Evolutionary conservation across 2,888 invertebrate genomes (phyloP).

Genomic region (Omphaloscelis lunosa): DNA sequence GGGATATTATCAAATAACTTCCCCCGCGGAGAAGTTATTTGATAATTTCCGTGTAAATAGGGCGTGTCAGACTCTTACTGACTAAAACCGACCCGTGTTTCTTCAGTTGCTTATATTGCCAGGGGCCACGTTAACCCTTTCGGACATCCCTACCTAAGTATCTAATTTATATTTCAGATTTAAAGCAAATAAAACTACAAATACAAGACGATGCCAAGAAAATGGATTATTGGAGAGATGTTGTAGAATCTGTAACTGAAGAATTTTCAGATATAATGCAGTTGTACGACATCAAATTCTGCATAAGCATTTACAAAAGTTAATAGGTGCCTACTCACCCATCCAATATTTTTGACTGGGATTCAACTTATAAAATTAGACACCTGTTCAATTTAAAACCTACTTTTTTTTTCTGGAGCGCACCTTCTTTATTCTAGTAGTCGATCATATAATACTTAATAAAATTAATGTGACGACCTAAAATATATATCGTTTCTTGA

Average conservation of each 20-base stretch:
- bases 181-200: slow-evolving; percentile 80
- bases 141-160: not conserved
- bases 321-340: slow-evolving; percentile 60
- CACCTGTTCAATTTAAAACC: not conserved
- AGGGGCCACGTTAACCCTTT: too few species aligned
- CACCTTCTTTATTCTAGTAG: too few species aligned
- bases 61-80: too few species aligned
- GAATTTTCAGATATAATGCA: slow-evolving; percentile 79
- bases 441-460: too few species aligned
- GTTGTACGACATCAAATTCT: slow-evolving; percentile 77
- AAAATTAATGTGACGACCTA: too few species aligned
- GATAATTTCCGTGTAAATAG: too few species aligned
- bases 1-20: too few species aligned
- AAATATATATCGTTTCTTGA: too few species aligned
- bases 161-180: slow-evolving; percentile 72
- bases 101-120: too few species aligned
- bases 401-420: not conserved
- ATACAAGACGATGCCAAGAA: slow-evolving; percentile 79
- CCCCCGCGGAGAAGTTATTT: too few species aligned
- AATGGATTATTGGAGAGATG: slow-evolving; percentile 76
- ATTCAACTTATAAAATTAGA: not conserved
- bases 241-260: slow-evolving; percentile 69
- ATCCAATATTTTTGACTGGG: not conserved
- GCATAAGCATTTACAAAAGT: slow-evolving; percentile 79
- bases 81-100: too few species aligned